Base-by-base conservation (phyloP, 2,797 vertebrate genomes). In the Heterohyrax brucei region DNA sequence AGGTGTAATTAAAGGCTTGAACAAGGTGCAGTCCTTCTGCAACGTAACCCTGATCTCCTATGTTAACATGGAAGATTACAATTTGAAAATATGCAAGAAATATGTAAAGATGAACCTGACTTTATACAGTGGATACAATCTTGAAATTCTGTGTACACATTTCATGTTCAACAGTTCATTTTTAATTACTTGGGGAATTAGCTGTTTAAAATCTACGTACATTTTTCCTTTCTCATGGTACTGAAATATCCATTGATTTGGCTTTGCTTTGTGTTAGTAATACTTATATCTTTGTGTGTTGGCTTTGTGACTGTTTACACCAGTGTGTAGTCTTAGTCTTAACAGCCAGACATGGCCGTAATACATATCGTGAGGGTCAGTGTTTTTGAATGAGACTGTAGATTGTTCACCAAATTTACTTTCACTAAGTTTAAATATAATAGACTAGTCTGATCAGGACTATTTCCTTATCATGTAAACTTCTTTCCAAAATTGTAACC, bases 1-100 rank as follows among this genome's bases (percentile, higher is more conserved):
- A 62, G 22, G 18, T 82, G 91, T 87, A 94, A 59, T 95, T 87
- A 81, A 76, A 96, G 46, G 22, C 76, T 93, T 84, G 68, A 89
- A 46, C 24, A 59, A 88, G 19, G 3, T 39, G 96, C 64, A 50
- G 53, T 59, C 21, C n/a, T 81, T 87, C 28, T n/a, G 56, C 39
- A 83, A 22, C 61, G 50, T 72, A 2, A 70, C 1, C 33, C 21
- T 90, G 7, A 0, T 62, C 16, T 87, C 56, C 18, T 48, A 3
- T 76, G 33, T 50, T 91, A 73, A 78, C 3, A 14, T 24, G 14
- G 90, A n/a, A 21, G 84, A 85, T n/a, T 89, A 73, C 30, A 56
- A 18, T 59, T 81, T 76, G n/a, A 68, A 33, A 24, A 48, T 56
- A 39, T 46, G 33, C 22, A 78, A 77, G 48, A 86, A 93, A 81